Evolutionary conservation across 1,140 invertebrate species (phyloP).

Genomic region (Ganaspis sp.): DNA sequence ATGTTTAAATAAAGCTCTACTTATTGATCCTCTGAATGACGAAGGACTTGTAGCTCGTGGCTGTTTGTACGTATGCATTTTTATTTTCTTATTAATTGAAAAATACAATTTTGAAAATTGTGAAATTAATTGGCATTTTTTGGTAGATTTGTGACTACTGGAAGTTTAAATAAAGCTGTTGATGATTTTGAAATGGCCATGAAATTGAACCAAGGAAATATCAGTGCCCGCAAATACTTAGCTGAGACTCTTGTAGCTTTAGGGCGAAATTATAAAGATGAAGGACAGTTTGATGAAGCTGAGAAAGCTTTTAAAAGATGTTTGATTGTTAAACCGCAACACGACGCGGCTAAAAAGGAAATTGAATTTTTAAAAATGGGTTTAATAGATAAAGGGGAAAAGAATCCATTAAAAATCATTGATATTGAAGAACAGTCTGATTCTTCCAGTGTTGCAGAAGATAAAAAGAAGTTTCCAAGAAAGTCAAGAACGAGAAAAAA

Average conservation of each 20-base stretch:
- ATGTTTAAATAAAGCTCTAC: constrained; percentile 94
- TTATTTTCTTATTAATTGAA: not conserved
- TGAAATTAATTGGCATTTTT: too few relatives aligned
- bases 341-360: constrained; percentile 89
- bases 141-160: constrained; percentile 91
- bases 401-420: constrained; percentile 69
- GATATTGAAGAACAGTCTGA: constrained; percentile 68
- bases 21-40: constrained; percentile 94
- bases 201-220: constrained; percentile 91
- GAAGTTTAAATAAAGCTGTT: constrained; percentile 94
- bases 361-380: constrained; percentile 86
- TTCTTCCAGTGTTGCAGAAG: constrained; percentile 78
- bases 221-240: constrained; percentile 96
- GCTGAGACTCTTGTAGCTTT: constrained; percentile 92
- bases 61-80: constrained; percentile 82
- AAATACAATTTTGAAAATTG: too few relatives aligned
- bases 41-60: constrained; percentile 95
- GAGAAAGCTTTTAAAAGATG: constrained; percentile 89
- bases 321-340: constrained; percentile 86
- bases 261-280: constrained; percentile 89
- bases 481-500: constrained; percentile 83
- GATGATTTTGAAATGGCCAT: constrained; percentile 95
- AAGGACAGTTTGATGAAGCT: constrained; percentile 89
- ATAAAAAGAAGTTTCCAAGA: constrained; percentile 85
- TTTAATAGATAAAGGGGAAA: constrained; percentile 60